phyloP scores from a whole-genome alignment of 2,113 vertebrate genomes.

The Lampris megalopsis region DNA sequence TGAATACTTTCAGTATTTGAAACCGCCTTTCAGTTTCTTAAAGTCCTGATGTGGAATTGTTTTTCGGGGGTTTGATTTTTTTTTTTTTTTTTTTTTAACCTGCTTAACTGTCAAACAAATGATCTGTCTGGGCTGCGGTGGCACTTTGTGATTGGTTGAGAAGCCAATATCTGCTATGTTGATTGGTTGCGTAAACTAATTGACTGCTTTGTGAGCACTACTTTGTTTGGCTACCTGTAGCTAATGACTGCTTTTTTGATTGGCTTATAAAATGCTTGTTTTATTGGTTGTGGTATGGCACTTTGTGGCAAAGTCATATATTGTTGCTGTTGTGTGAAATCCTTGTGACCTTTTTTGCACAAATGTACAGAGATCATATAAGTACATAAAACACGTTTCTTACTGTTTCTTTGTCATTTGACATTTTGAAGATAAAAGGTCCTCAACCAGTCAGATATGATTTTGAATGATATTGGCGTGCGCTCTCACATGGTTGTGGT shows the following conservation, averaged over 20 bases:
- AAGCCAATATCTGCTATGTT: slow-evolving; percentile 58
- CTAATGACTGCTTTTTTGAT: slow-evolving; percentile 50
- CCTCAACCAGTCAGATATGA: neutral
- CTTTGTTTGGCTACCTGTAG: slow-evolving; percentile 53
- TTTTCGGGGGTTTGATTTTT: neutral
- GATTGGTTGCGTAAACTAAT: slow-evolving; percentile 53
- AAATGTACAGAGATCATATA: too few relatives aligned
- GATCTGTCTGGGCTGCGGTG: slow-evolving; percentile 39
- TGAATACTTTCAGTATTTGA: slow-evolving; percentile 42
- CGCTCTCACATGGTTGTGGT: neutral
- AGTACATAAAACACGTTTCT: too few relatives aligned
- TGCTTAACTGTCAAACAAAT: slow-evolving; percentile 67
- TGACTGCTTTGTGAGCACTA: slow-evolving; percentile 45
- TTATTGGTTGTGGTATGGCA: slow-evolving; percentile 9
- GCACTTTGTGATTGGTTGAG: slow-evolving; percentile 35
- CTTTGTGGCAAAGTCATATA: too few relatives aligned
- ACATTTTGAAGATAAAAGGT: too few relatives aligned
- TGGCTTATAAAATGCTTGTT: slow-evolving; percentile 46
- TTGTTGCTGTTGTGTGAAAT: neutral
- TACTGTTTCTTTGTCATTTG: neutral
- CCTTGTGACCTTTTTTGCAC: neutral
- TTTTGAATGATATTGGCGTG: neutral
- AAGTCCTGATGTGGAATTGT: neutral
- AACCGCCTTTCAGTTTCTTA: slow-evolving; percentile 11
- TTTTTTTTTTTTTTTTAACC: neutral